These are phyloP conservation scores for Chesias legatella DNA, from an alignment of 2,888 invertebrate species.

Conservation along the genomic window DNA sequence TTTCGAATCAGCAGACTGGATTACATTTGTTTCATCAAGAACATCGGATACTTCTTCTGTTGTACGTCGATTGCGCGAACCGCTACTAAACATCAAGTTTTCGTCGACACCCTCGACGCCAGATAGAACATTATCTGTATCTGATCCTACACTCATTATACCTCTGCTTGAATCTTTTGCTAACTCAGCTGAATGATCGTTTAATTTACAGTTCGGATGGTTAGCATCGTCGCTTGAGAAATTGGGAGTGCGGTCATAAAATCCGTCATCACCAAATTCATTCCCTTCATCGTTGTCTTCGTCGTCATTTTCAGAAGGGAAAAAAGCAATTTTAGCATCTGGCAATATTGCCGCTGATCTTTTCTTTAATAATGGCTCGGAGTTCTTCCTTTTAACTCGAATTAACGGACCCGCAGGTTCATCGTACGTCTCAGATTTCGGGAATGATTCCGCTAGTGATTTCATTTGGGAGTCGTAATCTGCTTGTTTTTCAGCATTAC, in stretches of 20 bases:
- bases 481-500: slow-evolving; percentile 44
- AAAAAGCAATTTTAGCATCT: slow-evolving; percentile 58
- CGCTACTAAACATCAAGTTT: slow-evolving; percentile 61
- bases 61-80: slow-evolving; percentile 46
- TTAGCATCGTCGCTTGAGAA: slow-evolving; percentile 39
- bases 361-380: slow-evolving; percentile 45
- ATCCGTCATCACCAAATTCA: slow-evolving; percentile 73
- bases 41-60: slow-evolving; percentile 28
- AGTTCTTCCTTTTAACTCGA: slow-evolving; percentile 63
- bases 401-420: slow-evolving; percentile 54
- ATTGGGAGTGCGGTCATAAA: slow-evolving; percentile 63
- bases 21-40: slow-evolving; percentile 23
- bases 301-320: slow-evolving; percentile 64
- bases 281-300: slow-evolving; percentile 72
- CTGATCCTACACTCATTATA: slow-evolving; percentile 54
- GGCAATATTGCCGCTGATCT: slow-evolving; percentile 51
- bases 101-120: slow-evolving; percentile 64
- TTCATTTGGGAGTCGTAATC: slow-evolving; percentile 51
- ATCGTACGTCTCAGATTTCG: slow-evolving; percentile 49
- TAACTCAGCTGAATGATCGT: slow-evolving; percentile 6
- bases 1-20: slow-evolving; percentile 27
- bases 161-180: slow-evolving; percentile 23
- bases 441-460: slow-evolving; percentile 70
- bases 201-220: slow-evolving; percentile 17
- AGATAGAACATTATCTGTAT: slow-evolving; percentile 61